Conservation (phyloP, 2,797 vertebrate genomes). For the Holocentrus rufus region DNA sequence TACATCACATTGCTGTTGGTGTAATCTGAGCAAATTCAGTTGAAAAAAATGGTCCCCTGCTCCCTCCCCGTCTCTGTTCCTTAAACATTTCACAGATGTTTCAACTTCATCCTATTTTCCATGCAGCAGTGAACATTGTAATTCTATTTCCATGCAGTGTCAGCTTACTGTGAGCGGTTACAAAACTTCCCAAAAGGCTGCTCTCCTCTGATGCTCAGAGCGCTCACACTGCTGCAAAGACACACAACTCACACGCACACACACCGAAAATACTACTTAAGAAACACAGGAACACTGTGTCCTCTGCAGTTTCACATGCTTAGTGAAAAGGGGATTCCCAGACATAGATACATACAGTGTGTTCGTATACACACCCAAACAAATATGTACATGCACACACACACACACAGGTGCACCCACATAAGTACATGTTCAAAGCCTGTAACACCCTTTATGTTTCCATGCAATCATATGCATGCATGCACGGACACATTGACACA, state of each 20-base stretch:
- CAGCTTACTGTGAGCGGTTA: conserved; percentile 43
- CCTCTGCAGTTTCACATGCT: conserved; percentile 14
- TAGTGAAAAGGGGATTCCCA: conserved; percentile 5
- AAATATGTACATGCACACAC: neutral
- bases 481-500: neutral
- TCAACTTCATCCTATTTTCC: conserved; percentile 35
- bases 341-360: neutral
- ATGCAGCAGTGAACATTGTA: conserved; percentile 27
- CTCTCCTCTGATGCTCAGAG: conserved; percentile 13
- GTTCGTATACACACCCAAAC: neutral
- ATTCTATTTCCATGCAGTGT: conserved; percentile 48
- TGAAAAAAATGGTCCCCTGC: conserved; percentile 3
- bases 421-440: too few species aligned
- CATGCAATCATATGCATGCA: too few species aligned
- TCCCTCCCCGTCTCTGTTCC: neutral
- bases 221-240: neutral
- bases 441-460: too few species aligned
- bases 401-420: neutral
- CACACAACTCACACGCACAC: conserved; percentile 18
- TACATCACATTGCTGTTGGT: neutral
- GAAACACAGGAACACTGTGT: conserved; percentile 19
- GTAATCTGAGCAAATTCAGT: conserved; percentile 8
- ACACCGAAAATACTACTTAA: conserved; percentile 1
- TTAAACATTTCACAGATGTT: conserved; percentile 37
- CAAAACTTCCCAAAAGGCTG: conserved; percentile 29